phyloP scores from a whole-genome alignment of 2,888 invertebrate species.

The Microplitis deprimator region DNA sequence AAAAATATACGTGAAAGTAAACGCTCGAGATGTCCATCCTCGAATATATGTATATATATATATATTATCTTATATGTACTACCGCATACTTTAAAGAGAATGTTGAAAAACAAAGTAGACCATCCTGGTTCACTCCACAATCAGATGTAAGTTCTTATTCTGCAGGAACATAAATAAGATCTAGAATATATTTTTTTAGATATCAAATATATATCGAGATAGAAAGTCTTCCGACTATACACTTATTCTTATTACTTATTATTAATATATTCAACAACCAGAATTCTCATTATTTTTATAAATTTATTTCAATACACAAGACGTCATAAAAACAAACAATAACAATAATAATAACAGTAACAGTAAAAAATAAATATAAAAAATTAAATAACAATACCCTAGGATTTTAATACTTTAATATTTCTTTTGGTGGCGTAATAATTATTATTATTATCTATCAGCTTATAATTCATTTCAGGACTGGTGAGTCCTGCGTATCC shows the following conservation, averaged over 20 bases:
- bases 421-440: slow-evolving; percentile 59
- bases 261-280: not conserved
- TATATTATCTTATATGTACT: not conserved
- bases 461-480: slow-evolving; percentile 27
- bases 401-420: slow-evolving; percentile 45
- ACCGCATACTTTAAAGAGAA: not conserved
- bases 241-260: not conserved
- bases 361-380: slow-evolving; percentile 35
- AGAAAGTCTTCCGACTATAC: not conserved
- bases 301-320: not conserved
- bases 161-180: not conserved
- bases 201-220: slow-evolving; percentile 1
- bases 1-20: not conserved
- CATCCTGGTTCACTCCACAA: not conserved
- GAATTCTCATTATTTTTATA: not conserved
- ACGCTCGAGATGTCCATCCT: not conserved
- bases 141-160: not conserved
- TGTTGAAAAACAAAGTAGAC: not conserved
- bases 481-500: not conserved
- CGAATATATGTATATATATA: not conserved
- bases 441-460: slow-evolving; percentile 51
- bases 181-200: not conserved
- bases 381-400: not conserved
- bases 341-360: not conserved
- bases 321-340: not conserved